These are phyloP conservation scores for Lycocerus yunnanus DNA, from an alignment of 2,888 invertebrate species.

Conservation along the genomic window DNA sequence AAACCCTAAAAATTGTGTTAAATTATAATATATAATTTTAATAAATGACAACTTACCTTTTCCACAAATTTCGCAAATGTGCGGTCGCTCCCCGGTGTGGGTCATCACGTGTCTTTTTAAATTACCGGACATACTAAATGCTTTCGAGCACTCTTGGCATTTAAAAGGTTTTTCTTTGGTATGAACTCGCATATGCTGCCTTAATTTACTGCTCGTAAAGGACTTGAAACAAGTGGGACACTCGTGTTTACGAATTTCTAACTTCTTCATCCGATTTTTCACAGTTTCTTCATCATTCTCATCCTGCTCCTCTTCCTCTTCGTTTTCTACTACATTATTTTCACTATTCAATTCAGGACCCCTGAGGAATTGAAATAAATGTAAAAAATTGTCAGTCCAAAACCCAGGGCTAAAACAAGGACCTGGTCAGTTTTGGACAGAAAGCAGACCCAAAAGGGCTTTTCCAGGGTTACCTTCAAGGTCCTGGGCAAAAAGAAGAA, in stretches of 20 bases:
- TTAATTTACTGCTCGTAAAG: constrained; percentile 26
- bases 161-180: constrained; percentile 52
- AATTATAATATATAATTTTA: not conserved
- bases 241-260: constrained; percentile 16
- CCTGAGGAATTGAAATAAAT: too few species aligned
- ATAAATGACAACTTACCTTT: constrained; percentile 16
- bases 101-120: constrained; percentile 31
- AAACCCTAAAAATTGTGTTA: constrained; percentile 20
- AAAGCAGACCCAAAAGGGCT: too few species aligned
- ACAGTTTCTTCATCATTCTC: constrained; percentile 3
- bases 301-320: not conserved
- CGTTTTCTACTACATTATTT: too few species aligned
- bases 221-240: constrained; percentile 22
- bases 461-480: too few species aligned
- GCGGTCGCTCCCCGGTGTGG: constrained; percentile 30
- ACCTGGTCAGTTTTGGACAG: too few species aligned
- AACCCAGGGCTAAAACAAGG: too few species aligned
- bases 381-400: too few species aligned
- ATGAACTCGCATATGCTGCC: constrained; percentile 48
- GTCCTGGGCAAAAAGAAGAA: too few species aligned
- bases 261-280: constrained; percentile 12
- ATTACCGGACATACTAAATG: constrained; percentile 35
- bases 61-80: constrained; percentile 30
- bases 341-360: too few species aligned
- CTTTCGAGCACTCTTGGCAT: constrained; percentile 53